These are phyloP conservation scores for Adelosebastes latens DNA, from an alignment of 2,797 vertebrate species.

Conservation along the genomic window DNA sequence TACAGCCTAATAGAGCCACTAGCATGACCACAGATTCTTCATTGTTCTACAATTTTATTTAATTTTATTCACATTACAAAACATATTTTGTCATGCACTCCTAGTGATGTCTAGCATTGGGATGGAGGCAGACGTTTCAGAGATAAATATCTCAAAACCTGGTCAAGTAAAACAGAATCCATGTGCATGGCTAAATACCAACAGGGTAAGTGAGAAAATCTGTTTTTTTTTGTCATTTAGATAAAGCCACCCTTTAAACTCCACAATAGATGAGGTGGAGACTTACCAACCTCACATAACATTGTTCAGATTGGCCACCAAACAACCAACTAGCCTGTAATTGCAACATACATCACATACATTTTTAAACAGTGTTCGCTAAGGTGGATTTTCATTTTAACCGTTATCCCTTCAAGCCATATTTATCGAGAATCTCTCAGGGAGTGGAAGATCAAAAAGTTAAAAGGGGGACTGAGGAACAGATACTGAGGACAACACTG, in stretches of 20 bases:
- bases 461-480: slow-evolving; percentile 17
- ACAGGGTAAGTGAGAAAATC: not conserved
- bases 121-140: not conserved
- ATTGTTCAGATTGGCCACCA: not conserved
- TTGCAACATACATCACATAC: not conserved
- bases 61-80: not conserved
- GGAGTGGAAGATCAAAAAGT: slow-evolving; percentile 25
- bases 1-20: not conserved
- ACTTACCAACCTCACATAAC: not conserved
- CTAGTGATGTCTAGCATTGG: not conserved
- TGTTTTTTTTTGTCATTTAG: not conserved
- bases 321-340: not conserved
- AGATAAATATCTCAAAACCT: not conserved
- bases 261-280: not conserved
- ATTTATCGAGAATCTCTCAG: slow-evolving; percentile 27
- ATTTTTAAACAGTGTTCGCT: not conserved
- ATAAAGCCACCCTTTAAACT: not conserved
- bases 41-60: not conserved
- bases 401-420: not conserved
- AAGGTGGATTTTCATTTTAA: slow-evolving; percentile 48
- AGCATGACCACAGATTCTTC: not conserved
- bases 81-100: not conserved
- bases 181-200: not conserved
- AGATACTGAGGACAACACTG: slow-evolving; percentile 39
- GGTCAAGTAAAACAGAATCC: not conserved